These are phyloP conservation scores for Carassius carassius DNA, from an alignment of 2,113 vertebrate species.

Conservation along the genomic window DNA sequence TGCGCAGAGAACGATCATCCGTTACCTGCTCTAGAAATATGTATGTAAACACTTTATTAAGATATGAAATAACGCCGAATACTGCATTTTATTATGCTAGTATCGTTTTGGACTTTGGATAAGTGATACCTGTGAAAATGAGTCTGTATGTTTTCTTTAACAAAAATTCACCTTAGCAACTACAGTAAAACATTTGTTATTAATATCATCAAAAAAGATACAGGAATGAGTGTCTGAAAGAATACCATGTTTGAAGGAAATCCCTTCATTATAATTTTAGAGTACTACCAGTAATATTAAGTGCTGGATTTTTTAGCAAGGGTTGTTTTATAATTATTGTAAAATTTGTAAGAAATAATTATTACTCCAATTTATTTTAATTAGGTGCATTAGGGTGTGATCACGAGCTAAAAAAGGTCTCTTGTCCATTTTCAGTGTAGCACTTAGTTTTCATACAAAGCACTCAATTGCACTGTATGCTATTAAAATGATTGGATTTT, in stretches of 20 bases:
- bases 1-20: conserved; percentile 27
- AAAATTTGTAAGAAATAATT: too few species aligned
- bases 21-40: conserved; percentile 12
- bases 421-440: background rate
- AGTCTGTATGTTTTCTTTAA: background rate
- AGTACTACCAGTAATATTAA: too few species aligned
- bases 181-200: background rate
- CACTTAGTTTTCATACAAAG: background rate
- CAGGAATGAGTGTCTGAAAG: too few species aligned
- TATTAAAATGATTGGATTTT: too few species aligned
- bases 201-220: background rate
- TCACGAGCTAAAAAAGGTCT: background rate
- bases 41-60: background rate
- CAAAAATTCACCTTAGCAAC: background rate
- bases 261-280: background rate
- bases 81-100: background rate
- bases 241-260: background rate
- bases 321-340: too few species aligned
- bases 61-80: background rate
- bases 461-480: too few species aligned
- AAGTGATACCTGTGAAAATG: background rate
- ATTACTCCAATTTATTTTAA: too few species aligned
- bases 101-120: background rate
- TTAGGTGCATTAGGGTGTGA: background rate
- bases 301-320: too few species aligned